These are phyloP conservation scores for Manis pentadactyla DNA, from an alignment of 2,797 vertebrate genomes.

Conservation along the genomic window DNA sequence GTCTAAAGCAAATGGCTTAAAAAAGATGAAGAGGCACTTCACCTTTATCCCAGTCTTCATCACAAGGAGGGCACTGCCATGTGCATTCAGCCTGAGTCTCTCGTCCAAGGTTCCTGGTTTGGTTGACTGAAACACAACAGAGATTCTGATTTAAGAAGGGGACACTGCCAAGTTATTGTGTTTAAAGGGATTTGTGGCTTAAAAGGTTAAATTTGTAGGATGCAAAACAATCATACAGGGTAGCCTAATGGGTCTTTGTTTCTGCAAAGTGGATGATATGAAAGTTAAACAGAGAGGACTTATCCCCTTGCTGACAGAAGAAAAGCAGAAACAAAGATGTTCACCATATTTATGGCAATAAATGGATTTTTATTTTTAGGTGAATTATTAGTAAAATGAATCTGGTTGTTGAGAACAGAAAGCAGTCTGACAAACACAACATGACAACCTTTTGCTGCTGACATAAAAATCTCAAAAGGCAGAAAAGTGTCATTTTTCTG, in stretches of 20 bases:
- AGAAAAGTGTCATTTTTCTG: constrained; percentile 56
- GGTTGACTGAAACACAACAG: constrained; percentile 77
- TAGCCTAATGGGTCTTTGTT: constrained; percentile 47
- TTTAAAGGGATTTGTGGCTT: constrained; percentile 26
- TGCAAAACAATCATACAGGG: background rate
- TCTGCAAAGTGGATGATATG: constrained; percentile 12
- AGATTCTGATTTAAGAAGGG: background rate
- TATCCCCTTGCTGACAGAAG: background rate
- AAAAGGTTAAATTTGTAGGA: background rate
- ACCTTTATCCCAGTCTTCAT: constrained; percentile 93
- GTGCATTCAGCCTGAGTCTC: constrained; percentile 85
- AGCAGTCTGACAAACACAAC: constrained; percentile 51
- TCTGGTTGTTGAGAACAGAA: constrained; percentile 63
- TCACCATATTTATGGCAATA: constrained; percentile 51
- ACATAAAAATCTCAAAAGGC: constrained; percentile 56
- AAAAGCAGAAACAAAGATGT: constrained; percentile 62
- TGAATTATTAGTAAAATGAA: constrained; percentile 64
- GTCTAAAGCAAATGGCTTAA: constrained; percentile 57
- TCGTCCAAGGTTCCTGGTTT: constrained; percentile 78
- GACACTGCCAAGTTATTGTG: background rate
- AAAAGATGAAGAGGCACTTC: background rate
- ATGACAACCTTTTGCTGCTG: constrained; percentile 28
- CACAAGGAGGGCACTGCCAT: constrained; percentile 87
- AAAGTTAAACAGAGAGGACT: constrained; percentile 54
- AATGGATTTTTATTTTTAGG: constrained; percentile 63